Evolutionary conservation across 2,113 vertebrate genomes (phyloP).

Genomic region (Alligator sinensis): DNA sequence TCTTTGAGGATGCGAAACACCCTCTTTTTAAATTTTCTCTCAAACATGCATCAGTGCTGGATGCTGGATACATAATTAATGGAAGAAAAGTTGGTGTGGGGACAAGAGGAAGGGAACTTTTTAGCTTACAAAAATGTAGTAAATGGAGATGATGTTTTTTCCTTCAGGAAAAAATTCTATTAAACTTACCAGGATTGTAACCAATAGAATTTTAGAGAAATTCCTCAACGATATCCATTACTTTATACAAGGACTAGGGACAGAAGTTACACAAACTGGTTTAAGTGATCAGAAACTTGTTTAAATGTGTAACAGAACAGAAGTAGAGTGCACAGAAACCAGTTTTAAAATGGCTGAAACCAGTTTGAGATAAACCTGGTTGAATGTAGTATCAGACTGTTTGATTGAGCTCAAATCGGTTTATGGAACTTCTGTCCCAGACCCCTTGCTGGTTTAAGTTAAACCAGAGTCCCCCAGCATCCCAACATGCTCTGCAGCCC

Average conservation of each 20-base stretch:
- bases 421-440: too few species aligned
- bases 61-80: not conserved
- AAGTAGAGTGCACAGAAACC: too few species aligned
- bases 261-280: too few species aligned
- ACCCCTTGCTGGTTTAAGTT: too few species aligned
- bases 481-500: too few species aligned
- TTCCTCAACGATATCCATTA: not conserved
- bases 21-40: not conserved
- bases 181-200: not conserved
- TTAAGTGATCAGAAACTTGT: too few species aligned
- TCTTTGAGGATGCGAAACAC: not conserved
- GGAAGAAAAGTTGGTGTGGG: not conserved
- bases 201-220: not conserved
- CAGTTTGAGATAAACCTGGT: too few species aligned
- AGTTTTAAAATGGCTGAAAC: too few species aligned
- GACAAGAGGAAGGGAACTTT: not conserved
- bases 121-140: not conserved
- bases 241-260: not conserved
- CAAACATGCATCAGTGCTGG: accelerated
- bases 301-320: too few species aligned
- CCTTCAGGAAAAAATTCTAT: not conserved
- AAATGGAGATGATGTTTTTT: not conserved
- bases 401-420: too few species aligned
- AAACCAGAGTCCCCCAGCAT: too few species aligned
- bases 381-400: too few species aligned